Conservation (phyloP, 2,888 invertebrate genomes). For the Spodoptera exigua region DNA sequence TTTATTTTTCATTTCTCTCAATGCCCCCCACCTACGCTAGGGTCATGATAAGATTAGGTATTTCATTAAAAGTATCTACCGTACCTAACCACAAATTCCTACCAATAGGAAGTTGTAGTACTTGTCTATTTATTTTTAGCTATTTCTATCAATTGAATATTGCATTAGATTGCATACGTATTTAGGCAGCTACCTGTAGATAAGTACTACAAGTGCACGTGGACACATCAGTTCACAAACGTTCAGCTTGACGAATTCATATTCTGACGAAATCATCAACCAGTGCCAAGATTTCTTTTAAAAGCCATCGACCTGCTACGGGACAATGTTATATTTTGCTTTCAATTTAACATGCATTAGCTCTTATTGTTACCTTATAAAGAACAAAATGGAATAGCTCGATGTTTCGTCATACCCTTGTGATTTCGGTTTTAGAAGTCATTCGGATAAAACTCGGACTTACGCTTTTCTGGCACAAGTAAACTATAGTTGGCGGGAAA, state of each 20-base stretch:
- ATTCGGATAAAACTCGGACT: constrained; percentile 68
- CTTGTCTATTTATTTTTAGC: too few species aligned
- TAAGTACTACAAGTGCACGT: constrained; percentile 15
- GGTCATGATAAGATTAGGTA: neutral
- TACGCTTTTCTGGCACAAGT: constrained; percentile 69
- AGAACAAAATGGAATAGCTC: constrained; percentile 51
- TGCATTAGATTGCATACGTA: neutral
- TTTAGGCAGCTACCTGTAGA: constrained; percentile 7
- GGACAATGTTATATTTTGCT: constrained; percentile 57
- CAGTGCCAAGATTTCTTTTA: constrained; percentile 85
- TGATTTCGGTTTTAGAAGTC: constrained; percentile 36
- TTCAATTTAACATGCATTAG: constrained; percentile 7
- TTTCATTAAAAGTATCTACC: too few species aligned
- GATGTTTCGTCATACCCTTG: constrained; percentile 4
- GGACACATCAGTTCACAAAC: constrained; percentile 48
- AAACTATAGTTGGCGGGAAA: constrained; percentile 65
- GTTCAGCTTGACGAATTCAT: constrained; percentile 82
- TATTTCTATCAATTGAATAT: too few species aligned
- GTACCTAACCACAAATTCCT: too few species aligned
- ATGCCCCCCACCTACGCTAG: too few species aligned
- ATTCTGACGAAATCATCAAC: constrained; percentile 81
- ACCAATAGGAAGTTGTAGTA: too few species aligned
- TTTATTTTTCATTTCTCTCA: neutral
- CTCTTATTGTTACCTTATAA: constrained; percentile 52
- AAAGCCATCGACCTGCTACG: constrained; percentile 83